Evolutionary conservation across 1,140 invertebrate species (phyloP), one percentile per base, ranked within the genome.

Genomic region (Eumaeus atala): DNA sequence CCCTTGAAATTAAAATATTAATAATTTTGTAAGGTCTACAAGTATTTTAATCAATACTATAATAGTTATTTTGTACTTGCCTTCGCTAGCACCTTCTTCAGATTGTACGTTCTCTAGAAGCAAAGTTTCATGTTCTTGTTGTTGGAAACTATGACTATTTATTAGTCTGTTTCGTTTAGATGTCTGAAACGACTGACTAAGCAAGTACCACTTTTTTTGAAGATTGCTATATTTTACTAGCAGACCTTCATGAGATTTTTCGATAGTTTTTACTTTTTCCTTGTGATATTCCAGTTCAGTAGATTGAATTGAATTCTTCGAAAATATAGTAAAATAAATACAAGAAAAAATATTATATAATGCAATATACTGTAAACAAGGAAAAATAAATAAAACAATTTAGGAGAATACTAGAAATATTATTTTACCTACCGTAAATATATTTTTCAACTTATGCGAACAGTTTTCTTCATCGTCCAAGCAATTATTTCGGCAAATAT

Each of bases 371-470:
- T 56, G 0, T 48, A 53, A 34, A 51, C 17, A 37, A 36, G n/a
- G 34, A 21, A 52, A 53, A 51, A 54, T 18, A 42, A n/a, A 28
- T 18, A 48, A 16, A 16, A 40, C 33, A 35, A 35, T 38, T 53
- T 40, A 40, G 10, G 33, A 44, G 14, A 47, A 40, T 28, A 16
- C 48, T 9, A 28, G 40, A 1, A 40, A 10, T 17, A 33, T 36
- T 44, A 59, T n/a, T 33, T 9, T 56, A 59, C 63, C 54, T 72
- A 86, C 85, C 61, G 63, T 72, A 16, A 87, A 62, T 11, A 72
- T 73, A 48, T 72, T 67, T 60, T 83, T 67, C 3, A 88, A 52
- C 60, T 73, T 75, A 64, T 87, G 81, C 18, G 68, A 56, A 61
- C 83, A 88, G 55, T 54, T 64, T 34, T 80, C 70, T 52, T 72